Conservation (phyloP, 2,888 invertebrate genomes). For the Parnassius smintheus region DNA sequence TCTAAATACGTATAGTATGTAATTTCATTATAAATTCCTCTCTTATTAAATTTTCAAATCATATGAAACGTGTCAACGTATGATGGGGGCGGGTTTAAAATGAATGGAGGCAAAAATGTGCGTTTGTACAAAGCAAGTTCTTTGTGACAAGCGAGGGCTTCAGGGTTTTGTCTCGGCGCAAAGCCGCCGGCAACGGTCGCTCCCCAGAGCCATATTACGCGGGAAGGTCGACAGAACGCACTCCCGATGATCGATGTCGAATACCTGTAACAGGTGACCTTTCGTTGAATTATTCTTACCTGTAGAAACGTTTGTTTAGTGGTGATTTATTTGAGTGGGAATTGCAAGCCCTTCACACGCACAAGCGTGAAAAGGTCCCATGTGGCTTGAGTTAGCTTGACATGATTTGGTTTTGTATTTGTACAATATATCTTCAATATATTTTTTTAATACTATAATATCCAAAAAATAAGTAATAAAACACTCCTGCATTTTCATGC, state of each 20-base stretch:
- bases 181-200: constrained; percentile 52
- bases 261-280: constrained; percentile 79
- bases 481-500: neutral
- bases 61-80: constrained; percentile 41
- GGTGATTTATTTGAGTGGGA: constrained; percentile 74
- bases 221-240: constrained; percentile 70
- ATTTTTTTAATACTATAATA: neutral
- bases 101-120: constrained; percentile 54
- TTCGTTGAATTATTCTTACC: constrained; percentile 77
- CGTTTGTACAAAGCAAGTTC: constrained; percentile 56
- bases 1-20: constrained; percentile 44
- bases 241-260: constrained; percentile 80
- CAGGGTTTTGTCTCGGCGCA: constrained; percentile 64
- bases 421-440: neutral
- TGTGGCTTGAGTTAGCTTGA: constrained; percentile 37
- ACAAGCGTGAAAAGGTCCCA: constrained; percentile 42
- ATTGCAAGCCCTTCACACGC: constrained; percentile 60
- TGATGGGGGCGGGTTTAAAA: constrained; percentile 37
- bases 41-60: constrained; percentile 64
- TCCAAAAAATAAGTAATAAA: neutral
- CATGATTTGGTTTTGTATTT: constrained; percentile 4
- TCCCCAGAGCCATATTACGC: constrained; percentile 75
- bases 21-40: constrained; percentile 58
- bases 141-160: constrained; percentile 61
- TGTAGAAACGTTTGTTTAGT: constrained; percentile 77